Percentiles rank a stretch among this genome's conserved stretches.
phyloP scores from a whole-genome alignment of 2,113 vertebrate species.

The Caracal caracal region DNA sequence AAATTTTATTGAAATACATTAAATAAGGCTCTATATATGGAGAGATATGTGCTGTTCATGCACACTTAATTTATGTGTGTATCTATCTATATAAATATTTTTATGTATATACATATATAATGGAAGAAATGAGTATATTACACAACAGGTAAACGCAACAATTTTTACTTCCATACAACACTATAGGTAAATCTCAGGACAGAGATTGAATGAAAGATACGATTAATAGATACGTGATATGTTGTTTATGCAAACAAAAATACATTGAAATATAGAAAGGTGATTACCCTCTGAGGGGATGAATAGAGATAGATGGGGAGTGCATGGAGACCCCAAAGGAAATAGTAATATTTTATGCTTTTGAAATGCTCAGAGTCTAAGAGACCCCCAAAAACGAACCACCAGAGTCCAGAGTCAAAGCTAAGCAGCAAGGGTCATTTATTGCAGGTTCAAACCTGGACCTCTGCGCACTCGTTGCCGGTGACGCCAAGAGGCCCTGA shows the following conservation, averaged over 20 bases:
- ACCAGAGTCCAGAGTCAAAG: too few species aligned
- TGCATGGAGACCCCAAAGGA: background rate
- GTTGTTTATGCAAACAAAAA: background rate
- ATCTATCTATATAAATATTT: background rate
- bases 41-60: background rate
- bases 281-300: background rate
- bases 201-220: background rate
- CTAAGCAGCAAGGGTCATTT: too few species aligned
- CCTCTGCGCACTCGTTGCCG: too few species aligned
- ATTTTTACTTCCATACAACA: background rate
- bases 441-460: too few species aligned
- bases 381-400: too few species aligned
- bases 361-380: too few species aligned
- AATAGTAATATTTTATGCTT: background rate
- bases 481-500: too few species aligned
- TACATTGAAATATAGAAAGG: background rate
- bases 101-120: too few species aligned
- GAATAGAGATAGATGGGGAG: background rate
- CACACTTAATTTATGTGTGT: background rate
- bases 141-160: background rate
- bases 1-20: slow-evolving; percentile 14
- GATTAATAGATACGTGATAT: background rate
- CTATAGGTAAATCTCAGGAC: background rate
- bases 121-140: background rate
- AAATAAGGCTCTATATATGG: background rate